A percentile compares a stretch with the other conserved stretches of the same genome.
Conservation (phyloP, 2,113 vertebrate genomes). For the Echinops telfairi region DNA sequence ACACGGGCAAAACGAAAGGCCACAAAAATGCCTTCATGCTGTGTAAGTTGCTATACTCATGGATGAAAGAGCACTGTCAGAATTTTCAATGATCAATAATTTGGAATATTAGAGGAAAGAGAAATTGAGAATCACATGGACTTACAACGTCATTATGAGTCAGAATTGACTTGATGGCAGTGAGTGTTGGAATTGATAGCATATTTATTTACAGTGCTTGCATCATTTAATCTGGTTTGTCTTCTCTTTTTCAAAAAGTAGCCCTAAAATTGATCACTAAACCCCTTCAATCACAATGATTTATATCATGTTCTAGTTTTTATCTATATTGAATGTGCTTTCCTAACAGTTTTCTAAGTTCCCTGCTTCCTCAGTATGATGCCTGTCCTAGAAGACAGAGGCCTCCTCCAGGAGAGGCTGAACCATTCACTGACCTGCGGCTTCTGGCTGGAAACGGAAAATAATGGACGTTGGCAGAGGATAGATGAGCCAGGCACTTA, state of each 20-base stretch:
- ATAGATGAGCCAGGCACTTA: background rate
- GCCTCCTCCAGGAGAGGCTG: accelerated
- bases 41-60: background rate
- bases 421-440: no score
- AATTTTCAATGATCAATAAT: background rate
- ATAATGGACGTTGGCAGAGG: background rate
- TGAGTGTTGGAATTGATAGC: background rate
- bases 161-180: no score
- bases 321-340: background rate
- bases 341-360: background rate
- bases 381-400: background rate
- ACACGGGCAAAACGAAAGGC: background rate
- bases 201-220: background rate
- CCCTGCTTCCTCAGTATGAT: background rate
- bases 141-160: no score
- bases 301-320: background rate
- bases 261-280: background rate
- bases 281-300: background rate
- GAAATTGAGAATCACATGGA: background rate
- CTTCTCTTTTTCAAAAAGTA: background rate
- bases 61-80: background rate
- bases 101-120: background rate
- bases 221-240: background rate
- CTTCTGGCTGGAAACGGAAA: background rate
- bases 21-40: background rate